phyloP scores from a whole-genome alignment of 2,888 invertebrate genomes.

The Agrenia bidenticulata region DNA sequence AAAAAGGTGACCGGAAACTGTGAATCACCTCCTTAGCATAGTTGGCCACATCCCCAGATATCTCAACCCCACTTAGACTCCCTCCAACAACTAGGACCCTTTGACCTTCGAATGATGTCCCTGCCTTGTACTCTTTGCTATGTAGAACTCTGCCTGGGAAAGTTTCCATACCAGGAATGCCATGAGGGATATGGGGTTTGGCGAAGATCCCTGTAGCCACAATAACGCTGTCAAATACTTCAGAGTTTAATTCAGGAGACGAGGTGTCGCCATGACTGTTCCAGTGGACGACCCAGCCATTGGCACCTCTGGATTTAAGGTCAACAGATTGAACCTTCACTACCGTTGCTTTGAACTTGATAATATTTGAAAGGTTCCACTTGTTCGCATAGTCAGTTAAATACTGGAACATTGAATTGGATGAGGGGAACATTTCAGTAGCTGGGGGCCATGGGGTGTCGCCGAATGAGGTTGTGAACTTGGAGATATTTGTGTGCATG shows the following conservation, averaged over 20 bases:
- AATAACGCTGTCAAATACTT: conserved; percentile 14
- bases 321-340: conserved; percentile 5
- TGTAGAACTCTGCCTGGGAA: conserved; percentile 19
- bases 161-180: conserved; percentile 8
- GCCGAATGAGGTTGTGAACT: conserved; percentile 18
- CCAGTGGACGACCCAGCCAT: conserved; percentile 12
- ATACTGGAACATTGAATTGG: conserved; percentile 4
- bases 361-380: not conserved
- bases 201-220: conserved; percentile 22
- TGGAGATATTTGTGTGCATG: conserved; percentile 23
- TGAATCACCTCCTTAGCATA: not conserved
- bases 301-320: not conserved
- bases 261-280: not conserved
- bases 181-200: conserved; percentile 12
- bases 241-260: not conserved
- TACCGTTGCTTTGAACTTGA: conserved; percentile 10
- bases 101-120: conserved; percentile 5
- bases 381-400: conserved; percentile 16
- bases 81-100: conserved; percentile 11
- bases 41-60: conserved; percentile 9
- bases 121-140: conserved; percentile 9
- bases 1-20: conserved; percentile 1
- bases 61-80: conserved; percentile 11
- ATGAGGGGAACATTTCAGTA: conserved; percentile 20
- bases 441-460: conserved; percentile 12